These are phyloP conservation scores for Schizotus pectinicornis DNA, from an alignment of 2,888 invertebrate genomes.

Conservation along the genomic window DNA sequence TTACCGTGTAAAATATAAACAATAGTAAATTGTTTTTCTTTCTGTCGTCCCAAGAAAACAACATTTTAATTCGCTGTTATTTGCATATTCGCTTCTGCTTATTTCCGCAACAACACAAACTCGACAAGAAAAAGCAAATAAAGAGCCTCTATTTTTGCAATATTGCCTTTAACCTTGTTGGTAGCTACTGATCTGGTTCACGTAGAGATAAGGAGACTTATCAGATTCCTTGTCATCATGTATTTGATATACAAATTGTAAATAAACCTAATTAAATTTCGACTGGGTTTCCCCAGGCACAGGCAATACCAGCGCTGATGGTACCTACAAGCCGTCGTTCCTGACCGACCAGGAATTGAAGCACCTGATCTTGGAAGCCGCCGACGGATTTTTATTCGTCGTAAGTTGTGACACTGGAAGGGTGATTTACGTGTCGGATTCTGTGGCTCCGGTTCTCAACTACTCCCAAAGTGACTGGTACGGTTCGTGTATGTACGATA, in stretches of 20 bases:
- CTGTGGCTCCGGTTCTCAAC: constrained; percentile 96
- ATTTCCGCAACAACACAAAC: constrained; percentile 2
- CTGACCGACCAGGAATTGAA: constrained; percentile 98
- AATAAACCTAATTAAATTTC: constrained; percentile 4
- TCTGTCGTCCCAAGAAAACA: constrained; percentile 14
- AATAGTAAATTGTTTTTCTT: constrained; percentile 34
- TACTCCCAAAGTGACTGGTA: constrained; percentile 99
- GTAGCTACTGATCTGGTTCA: constrained; percentile 15
- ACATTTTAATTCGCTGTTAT: constrained; percentile 17
- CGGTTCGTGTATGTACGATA: constrained; percentile 92
- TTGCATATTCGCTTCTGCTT: constrained; percentile 16
- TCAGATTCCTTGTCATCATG: constrained; percentile 31
- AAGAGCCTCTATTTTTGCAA: constrained; percentile 17
- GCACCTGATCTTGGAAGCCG: constrained; percentile 97
- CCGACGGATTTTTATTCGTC: constrained; percentile 97
- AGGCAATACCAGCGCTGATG: constrained; percentile 95
- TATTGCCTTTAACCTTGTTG: background rate
- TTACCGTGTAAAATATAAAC: constrained; percentile 37
- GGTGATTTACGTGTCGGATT: constrained; percentile 98
- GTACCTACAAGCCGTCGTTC: constrained; percentile 98
- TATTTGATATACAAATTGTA: constrained; percentile 12
- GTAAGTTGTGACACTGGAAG: constrained; percentile 97
- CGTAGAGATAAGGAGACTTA: constrained; percentile 42
- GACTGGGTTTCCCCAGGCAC: constrained; percentile 68
- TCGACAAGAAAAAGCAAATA: constrained; percentile 6